Conservation (phyloP, 2,888 invertebrate genomes). For the Monochamus alternatus region DNA sequence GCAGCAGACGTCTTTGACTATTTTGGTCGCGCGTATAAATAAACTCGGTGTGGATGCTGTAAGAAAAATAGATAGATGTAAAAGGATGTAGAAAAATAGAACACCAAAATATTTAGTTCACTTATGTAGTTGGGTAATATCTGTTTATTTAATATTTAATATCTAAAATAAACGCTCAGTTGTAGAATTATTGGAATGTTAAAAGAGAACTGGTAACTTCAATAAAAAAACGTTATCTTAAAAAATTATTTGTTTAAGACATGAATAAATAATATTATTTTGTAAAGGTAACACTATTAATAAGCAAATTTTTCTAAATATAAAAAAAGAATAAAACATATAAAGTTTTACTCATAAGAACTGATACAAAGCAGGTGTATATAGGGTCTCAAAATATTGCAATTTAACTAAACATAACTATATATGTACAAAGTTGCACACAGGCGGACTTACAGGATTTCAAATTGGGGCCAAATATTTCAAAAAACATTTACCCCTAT, state of each 20-base stretch:
- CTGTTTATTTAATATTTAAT: conserved; percentile 29
- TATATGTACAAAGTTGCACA: too few species aligned
- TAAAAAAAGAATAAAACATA: too few species aligned
- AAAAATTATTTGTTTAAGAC: conserved; percentile 12
- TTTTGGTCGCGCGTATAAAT: conserved; percentile 66
- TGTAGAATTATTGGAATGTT: conserved; percentile 16
- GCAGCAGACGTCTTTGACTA: conserved; percentile 64
- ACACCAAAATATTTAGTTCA: conserved; percentile 26
- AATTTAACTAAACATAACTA: too few species aligned
- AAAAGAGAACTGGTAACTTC: conserved; percentile 15
- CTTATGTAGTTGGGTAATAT: conserved; percentile 22
- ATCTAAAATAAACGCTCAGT: conserved; percentile 20
- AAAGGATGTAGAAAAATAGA: conserved; percentile 57
- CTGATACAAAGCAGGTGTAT: too few species aligned
- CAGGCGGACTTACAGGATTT: too few species aligned
- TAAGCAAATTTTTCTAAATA: too few species aligned
- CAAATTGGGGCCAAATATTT: too few species aligned
- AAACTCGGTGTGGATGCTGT: conserved; percentile 57
- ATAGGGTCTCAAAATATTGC: too few species aligned
- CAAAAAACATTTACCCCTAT: too few species aligned
- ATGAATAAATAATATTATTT: neutral
- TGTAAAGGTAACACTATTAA: too few species aligned
- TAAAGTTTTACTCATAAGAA: too few species aligned
- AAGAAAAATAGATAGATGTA: conserved; percentile 53
- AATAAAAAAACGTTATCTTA: conserved; percentile 1